Evolutionary conservation across 2,797 vertebrate genomes (phyloP), one percentile per base, ranked within the genome.

Genomic region (Chelmon rostratus): DNA sequence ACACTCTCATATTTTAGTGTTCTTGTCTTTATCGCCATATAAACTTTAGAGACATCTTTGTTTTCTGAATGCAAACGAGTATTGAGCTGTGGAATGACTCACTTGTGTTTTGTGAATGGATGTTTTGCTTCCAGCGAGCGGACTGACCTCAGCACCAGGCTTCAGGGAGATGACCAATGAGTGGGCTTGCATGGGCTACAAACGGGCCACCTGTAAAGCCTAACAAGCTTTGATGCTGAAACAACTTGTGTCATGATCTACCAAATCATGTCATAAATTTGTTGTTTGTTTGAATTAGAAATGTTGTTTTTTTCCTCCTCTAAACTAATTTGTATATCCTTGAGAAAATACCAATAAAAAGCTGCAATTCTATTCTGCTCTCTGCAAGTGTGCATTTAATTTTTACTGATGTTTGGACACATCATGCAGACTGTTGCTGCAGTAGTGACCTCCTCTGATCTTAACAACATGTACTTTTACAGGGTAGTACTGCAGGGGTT

Each of bases 141-240:
- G 73, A 40, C 81, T 89, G 16, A n/a, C 15, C 38, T 56, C 67
- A 2, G 11, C 57, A 1, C 81, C 54, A 3, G 83, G 80, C 56
- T 88, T 79, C 65, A 31, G 78, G 75, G 82, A 89, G 77, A 65
- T 86, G 77, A 86, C 74, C 64, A 85, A 77, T n/a, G 82, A 83
- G 12, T 88, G 86, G 84, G 79, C 76, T 25, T 88, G 86, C 19
- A 73, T 86, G 71, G 75, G 79, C 35, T 76, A 57, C 0, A 50
- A 70, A 68, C 37, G 82, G 1, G 56, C 68, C 47, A 59, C 67
- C 12, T 86, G 85, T 7, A 42, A 42, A 42, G 21, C 10, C 35
- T 78, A 25, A 74, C 8, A 54, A n/a, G 1, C n/a, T 54, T 44
- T 12, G 21, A 9, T 31, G 15, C 15, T 47, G 23, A 33, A 37